phyloP scores from a whole-genome alignment of 2,113 vertebrate genomes.

The Ailuropoda melanoleuca region DNA sequence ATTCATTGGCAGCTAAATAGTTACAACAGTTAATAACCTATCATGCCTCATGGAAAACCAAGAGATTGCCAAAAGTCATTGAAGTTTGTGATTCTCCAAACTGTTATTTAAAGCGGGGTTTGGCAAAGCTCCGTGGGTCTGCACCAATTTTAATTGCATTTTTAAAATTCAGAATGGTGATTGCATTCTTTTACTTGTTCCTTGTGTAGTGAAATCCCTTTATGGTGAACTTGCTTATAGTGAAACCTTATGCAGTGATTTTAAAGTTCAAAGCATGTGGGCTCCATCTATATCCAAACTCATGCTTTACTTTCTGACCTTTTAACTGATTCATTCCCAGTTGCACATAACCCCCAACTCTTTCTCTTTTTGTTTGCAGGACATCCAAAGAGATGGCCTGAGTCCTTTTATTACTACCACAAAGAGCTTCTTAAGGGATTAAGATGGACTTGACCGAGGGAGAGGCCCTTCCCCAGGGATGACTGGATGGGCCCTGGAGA shows the following conservation, averaged over 20 bases:
- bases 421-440: background rate
- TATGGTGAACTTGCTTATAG: slow-evolving; percentile 65
- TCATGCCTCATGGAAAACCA: slow-evolving; percentile 72
- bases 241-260: slow-evolving; percentile 60
- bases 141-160: slow-evolving; percentile 78
- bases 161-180: slow-evolving; percentile 71
- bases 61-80: slow-evolving; percentile 77
- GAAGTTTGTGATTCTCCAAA: slow-evolving; percentile 79
- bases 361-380: background rate
- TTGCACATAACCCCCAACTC: background rate
- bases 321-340: slow-evolving; percentile 61
- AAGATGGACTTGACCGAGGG: background rate
- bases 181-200: slow-evolving; percentile 57
- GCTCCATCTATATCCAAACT: slow-evolving; percentile 47
- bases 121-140: slow-evolving; percentile 70
- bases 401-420: background rate
- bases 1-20: slow-evolving; percentile 77
- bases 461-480: background rate
- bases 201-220: slow-evolving; percentile 69
- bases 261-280: slow-evolving; percentile 68
- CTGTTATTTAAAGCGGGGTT: slow-evolving; percentile 77
- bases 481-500: background rate
- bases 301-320: slow-evolving; percentile 58
- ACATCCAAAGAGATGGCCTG: background rate
- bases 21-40: slow-evolving; percentile 73